Conservation (phyloP, 2,797 vertebrate genomes). For the Martes flavigula region DNA sequence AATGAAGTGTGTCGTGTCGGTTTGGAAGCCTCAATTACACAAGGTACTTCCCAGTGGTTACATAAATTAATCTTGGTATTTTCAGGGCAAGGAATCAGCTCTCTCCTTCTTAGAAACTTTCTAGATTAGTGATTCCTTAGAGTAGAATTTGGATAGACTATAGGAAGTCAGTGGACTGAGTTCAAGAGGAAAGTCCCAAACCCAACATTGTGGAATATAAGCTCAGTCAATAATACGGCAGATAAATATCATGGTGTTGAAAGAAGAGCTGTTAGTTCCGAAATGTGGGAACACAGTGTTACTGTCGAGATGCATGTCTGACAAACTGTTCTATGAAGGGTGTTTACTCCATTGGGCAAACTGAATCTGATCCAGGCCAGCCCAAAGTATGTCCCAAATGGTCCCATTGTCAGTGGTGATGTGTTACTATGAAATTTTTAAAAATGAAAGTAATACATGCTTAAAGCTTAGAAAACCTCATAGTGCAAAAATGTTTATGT, state of each 20-base stretch:
- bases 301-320: constrained; percentile 55
- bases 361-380: constrained; percentile 43
- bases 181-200: constrained; percentile 66
- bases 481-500: not conserved
- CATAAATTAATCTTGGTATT: constrained; percentile 78
- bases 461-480: not conserved
- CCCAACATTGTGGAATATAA: constrained; percentile 46
- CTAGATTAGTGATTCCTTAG: constrained; percentile 63
- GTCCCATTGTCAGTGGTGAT: constrained; percentile 68
- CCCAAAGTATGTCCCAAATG: constrained; percentile 59
- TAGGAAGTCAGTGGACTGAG: constrained; percentile 28
- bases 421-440: constrained; percentile 66
- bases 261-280: constrained; percentile 75
- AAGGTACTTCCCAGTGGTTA: constrained; percentile 73
- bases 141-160: constrained; percentile 68
- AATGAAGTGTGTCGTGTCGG: constrained; percentile 8
- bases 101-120: constrained; percentile 69
- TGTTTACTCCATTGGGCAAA: constrained; percentile 66
- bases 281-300: constrained; percentile 71
- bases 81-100: constrained; percentile 71
- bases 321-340: constrained; percentile 62
- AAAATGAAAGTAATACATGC: not conserved
- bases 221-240: constrained; percentile 67
- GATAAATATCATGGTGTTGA: constrained; percentile 76
- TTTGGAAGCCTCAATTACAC: constrained; percentile 73